Evolutionary conservation across 2,888 invertebrate genomes (phyloP).

Genomic region (Epiblema foenella): DNA sequence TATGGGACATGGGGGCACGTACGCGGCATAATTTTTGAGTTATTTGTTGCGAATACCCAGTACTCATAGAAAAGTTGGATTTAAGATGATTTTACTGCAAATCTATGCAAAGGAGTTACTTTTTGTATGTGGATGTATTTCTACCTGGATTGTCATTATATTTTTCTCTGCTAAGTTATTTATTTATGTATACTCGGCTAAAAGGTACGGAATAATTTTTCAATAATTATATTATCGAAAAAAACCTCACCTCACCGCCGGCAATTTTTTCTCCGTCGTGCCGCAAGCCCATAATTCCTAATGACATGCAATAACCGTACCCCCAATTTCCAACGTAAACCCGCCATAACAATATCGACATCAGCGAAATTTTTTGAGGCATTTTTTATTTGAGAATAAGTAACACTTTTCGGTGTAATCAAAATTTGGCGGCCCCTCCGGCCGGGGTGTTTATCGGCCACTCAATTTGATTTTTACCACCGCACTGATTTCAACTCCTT

Average conservation of each 20-base stretch:
- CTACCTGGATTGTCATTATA: not conserved
- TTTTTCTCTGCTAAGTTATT: not conserved
- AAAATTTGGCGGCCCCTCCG: constrained; percentile 73
- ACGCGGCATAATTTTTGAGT: constrained; percentile 79
- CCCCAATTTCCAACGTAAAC: constrained; percentile 85
- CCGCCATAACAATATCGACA: constrained; percentile 85
- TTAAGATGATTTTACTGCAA: constrained; percentile 43
- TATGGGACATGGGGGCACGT: constrained; percentile 81
- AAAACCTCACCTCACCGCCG: constrained; percentile 68
- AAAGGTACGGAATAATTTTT: constrained; percentile 77
- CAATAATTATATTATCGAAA: constrained; percentile 83
- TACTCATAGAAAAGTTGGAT: constrained; percentile 45
- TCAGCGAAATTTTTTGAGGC: constrained; percentile 77
- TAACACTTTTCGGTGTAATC: constrained; percentile 83
- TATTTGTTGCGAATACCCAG: constrained; percentile 65
- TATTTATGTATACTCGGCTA: constrained; percentile 55
- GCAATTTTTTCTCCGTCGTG: constrained; percentile 72
- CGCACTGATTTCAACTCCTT: constrained; percentile 75
- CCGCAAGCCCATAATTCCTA: constrained; percentile 84
- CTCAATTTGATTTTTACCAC: constrained; percentile 83
- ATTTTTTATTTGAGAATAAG: constrained; percentile 83
- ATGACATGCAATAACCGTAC: constrained; percentile 85
- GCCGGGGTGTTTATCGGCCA: constrained; percentile 78
- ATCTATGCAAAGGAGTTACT: constrained; percentile 33
- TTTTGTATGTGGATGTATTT: not conserved